These are phyloP conservation scores for Amorpha juglandis DNA, from an alignment of 2,888 invertebrate genomes.

Conservation along the genomic window DNA sequence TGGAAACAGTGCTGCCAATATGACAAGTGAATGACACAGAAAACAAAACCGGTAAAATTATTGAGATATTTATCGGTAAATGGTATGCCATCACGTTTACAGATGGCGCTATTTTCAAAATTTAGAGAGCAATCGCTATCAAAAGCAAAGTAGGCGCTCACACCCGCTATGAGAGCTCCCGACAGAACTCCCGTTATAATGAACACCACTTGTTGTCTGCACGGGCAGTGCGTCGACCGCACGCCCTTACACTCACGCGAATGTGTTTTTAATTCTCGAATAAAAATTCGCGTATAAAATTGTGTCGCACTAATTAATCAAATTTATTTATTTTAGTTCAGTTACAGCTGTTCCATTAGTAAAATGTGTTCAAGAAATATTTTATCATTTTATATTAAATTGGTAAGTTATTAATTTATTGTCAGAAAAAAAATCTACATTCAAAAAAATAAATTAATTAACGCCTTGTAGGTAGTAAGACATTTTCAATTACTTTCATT, in stretches of 20 bases:
- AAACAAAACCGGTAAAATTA: constrained; percentile 47
- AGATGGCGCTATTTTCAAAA: constrained; percentile 68
- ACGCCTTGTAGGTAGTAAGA: no score
- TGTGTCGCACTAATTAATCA: constrained; percentile 56
- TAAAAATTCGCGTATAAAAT: constrained; percentile 71
- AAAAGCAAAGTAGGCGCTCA: constrained; percentile 61
- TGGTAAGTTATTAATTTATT: constrained; percentile 63
- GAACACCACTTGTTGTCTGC: constrained; percentile 78
- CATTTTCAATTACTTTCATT: no score
- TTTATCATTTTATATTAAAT: constrained; percentile 60
- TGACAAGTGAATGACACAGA: constrained; percentile 30
- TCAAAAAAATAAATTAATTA: neutral
- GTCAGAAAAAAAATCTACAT: neutral
- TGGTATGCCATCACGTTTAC: constrained; percentile 28
- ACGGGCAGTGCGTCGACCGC: constrained; percentile 83
- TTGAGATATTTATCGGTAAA: constrained; percentile 34
- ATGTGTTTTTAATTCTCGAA: constrained; percentile 76
- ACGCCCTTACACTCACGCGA: constrained; percentile 78
- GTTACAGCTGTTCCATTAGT: constrained; percentile 47
- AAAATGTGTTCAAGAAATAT: constrained; percentile 71
- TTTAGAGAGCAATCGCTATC: constrained; percentile 53
- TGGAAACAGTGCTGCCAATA: constrained; percentile 48
- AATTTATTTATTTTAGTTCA: constrained; percentile 51
- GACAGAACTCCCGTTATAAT: constrained; percentile 82
- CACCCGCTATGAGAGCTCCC: constrained; percentile 69